Percentiles rank a stretch among this genome's conserved stretches.
Evolutionary conservation across 2,888 invertebrate species (phyloP).

Genomic region (Drosophila picticornis): DNA sequence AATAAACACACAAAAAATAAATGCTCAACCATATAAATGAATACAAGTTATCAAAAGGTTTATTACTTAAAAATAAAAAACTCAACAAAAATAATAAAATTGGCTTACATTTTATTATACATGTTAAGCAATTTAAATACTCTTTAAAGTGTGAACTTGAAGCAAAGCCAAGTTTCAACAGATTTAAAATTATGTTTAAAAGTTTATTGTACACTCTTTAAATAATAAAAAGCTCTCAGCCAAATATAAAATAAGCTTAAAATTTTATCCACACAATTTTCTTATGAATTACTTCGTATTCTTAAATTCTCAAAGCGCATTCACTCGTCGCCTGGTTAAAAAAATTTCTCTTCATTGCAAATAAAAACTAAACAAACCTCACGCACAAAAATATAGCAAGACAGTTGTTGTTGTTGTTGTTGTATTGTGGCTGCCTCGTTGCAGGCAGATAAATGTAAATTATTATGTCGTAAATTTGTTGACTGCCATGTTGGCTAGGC

Average conservation of each 20-base stretch:
- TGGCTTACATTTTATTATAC: not conserved
- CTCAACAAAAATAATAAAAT: not conserved
- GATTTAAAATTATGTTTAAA: no score
- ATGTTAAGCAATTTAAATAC: not conserved
- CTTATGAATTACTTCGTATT: not conserved
- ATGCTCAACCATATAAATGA: not conserved
- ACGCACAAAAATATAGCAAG: conserved; percentile 60
- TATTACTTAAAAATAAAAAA: not conserved
- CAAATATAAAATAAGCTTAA: not conserved
- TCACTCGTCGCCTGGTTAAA: conserved; percentile 16
- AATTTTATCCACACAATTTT: not conserved
- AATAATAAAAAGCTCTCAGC: not conserved
- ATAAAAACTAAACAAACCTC: conserved; percentile 27
- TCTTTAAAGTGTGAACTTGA: not conserved
- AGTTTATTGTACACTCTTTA: not conserved
- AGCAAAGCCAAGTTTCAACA: not conserved
- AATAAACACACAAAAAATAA: no score
- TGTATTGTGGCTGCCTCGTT: conserved; percentile 74
- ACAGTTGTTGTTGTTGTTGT: conserved; percentile 55
- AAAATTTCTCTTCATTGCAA: conserved; percentile 7
- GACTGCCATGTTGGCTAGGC: conserved; percentile 77
- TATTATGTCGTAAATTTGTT: conserved; percentile 84
- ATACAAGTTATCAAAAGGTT: rapidly evolving
- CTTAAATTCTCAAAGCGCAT: conserved; percentile 25
- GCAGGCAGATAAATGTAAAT: conserved; percentile 85